Conservation (phyloP, 2,797 vertebrate genomes). For the Adrianichthys oophorus region DNA sequence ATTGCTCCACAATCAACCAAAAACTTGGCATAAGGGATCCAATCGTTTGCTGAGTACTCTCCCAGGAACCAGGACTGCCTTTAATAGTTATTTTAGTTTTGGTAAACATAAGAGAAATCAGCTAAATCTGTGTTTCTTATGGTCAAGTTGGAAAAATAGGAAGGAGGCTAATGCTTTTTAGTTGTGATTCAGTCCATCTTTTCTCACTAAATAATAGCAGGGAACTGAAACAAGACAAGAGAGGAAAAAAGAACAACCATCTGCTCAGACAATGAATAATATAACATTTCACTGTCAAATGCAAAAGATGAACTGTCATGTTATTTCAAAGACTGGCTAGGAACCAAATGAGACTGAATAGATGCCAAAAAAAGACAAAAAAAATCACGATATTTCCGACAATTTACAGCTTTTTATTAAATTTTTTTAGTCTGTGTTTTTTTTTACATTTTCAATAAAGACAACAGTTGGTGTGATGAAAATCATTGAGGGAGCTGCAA, state of each 20-base stretch:
- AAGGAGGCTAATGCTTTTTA: neutral
- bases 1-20: slow-evolving; percentile 1
- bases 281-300: slow-evolving; percentile 9
- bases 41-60: neutral
- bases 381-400: slow-evolving; percentile 1
- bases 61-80: neutral
- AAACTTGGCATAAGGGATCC: neutral
- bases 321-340: slow-evolving; percentile 14
- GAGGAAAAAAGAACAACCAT: slow-evolving; percentile 1
- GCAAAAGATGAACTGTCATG: slow-evolving; percentile 3
- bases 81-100: neutral
- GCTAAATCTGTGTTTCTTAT: too few species aligned
- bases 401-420: too few species aligned
- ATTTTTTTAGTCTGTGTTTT: too few species aligned
- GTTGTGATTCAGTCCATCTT: slow-evolving; percentile 8
- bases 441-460: too few species aligned
- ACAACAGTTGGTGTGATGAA: too few species aligned
- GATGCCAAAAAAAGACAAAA: neutral
- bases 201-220: neutral
- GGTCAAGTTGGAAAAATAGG: neutral
- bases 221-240: slow-evolving; percentile 8
- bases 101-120: neutral
- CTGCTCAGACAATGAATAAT: slow-evolving; percentile 12
- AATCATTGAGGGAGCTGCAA: too few species aligned
- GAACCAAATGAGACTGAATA: slow-evolving; percentile 7